These are phyloP conservation scores for Stegophylla sp. DNA, from an alignment of 2,888 invertebrate species.

Conservation along the genomic window DNA sequence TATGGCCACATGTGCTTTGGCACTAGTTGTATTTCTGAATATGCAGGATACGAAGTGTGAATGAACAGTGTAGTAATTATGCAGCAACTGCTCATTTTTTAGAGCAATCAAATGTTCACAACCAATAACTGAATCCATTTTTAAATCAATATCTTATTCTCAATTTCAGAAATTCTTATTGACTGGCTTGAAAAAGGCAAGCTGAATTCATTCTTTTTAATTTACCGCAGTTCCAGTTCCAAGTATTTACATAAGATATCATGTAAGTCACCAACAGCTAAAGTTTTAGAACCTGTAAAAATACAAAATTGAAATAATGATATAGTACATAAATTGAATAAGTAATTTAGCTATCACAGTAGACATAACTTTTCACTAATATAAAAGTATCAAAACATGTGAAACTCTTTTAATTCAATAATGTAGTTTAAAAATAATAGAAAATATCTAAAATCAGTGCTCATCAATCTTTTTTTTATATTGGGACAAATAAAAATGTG, in stretches of 20 bases:
- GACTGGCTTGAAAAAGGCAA: slow-evolving; percentile 35
- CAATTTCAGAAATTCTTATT: slow-evolving; percentile 30
- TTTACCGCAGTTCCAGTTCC: slow-evolving; percentile 22
- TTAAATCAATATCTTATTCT: slow-evolving; percentile 49
- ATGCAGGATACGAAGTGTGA: slow-evolving; percentile 41
- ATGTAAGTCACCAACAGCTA: neutral
- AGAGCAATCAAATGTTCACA: slow-evolving; percentile 36
- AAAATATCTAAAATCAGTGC: no score
- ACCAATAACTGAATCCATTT: slow-evolving; percentile 42
- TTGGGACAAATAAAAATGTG: no score
- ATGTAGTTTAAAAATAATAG: no score
- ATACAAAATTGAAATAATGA: no score
- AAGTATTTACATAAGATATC: slow-evolving; percentile 33
- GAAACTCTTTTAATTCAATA: no score
- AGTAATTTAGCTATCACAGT: no score
- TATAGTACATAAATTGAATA: no score
- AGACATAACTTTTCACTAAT: no score
- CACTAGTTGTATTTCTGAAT: slow-evolving; percentile 2
- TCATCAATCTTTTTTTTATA: no score
- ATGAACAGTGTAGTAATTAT: slow-evolving; percentile 48
- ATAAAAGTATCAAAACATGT: no score
- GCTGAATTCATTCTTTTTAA: slow-evolving; percentile 32
- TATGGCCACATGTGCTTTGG: slow-evolving; percentile 64
- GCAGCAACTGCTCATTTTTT: slow-evolving; percentile 39
- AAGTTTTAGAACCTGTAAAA: slow-evolving; percentile 27